Evolutionary conservation across 92 coral and sea anemone species (phyloP), one percentile per base, ranked within the genome.

Genomic region (Micromussa lordhowensis): DNA sequence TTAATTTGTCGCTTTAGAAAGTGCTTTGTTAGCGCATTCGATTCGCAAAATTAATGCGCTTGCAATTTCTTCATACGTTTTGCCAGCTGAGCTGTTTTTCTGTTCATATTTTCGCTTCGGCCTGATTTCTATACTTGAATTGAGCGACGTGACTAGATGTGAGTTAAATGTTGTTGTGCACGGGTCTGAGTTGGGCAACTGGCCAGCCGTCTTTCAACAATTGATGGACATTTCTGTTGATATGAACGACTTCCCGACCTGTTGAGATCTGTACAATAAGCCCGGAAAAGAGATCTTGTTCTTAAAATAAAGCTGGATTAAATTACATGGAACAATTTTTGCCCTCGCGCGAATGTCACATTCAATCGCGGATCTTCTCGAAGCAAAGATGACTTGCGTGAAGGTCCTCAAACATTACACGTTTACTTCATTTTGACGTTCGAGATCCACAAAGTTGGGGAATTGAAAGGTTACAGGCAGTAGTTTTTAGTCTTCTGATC

Each of bases 11-110:
- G 34, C 2, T 59, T 55, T 18, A 12, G 80, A 84, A 84, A 84
- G 58, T 71, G 88, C 88, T 57, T 74, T 34, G 81, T 84, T 84
- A 35, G 80, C 80, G 19, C 35, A 32, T 55, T 73, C 53, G 40
- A 44, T 69, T 26, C 3, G 18, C 53, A 83, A 71, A 70, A 55
- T 38, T 12, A 30, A 30, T 82, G 77, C 80, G 71, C 16, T 84
- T 75, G 88, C 88, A 57, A 2, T 34, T 84, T 84, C 18, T 58
- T 57, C 51, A 55, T 10, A 4, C 22, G 68, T 54, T 34, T 59
- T 57, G 80, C 72, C 12, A 7, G 8, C 57, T 31, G 10, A 19
- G 80, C 21, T 15, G 38, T n/a, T 74, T 16, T 5, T 10, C 2
- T 35, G 34, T 16, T 8, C 0, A 71, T 26, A 55, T 22, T 55